Evolutionary conservation across 1,140 invertebrate species (phyloP).

Genomic region (Ectropis grisescens): DNA sequence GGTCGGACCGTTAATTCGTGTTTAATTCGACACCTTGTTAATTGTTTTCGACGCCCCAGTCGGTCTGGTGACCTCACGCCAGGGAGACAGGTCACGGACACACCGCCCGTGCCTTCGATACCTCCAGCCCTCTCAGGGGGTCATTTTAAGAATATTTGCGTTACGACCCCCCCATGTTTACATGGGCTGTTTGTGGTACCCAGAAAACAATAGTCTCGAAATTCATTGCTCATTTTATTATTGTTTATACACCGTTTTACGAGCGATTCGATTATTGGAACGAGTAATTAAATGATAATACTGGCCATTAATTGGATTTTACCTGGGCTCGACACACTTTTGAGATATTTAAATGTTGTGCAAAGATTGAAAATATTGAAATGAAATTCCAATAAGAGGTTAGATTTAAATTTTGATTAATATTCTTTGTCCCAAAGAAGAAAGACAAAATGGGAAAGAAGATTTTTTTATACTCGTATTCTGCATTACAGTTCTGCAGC

Average conservation of each 20-base stretch:
- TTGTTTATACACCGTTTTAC: constrained; percentile 68
- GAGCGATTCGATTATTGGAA: constrained; percentile 65
- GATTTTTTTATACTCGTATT: too few species aligned
- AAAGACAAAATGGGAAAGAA: too few species aligned
- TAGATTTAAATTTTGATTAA: too few species aligned
- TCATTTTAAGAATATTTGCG: constrained; percentile 69
- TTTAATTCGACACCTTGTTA: constrained; percentile 70
- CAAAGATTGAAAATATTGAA: too few species aligned
- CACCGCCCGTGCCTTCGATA: constrained; percentile 32
- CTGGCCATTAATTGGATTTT: constrained; percentile 67
- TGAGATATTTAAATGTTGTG: too few species aligned
- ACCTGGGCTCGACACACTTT: constrained; percentile 31
- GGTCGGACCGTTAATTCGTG: constrained; percentile 62
- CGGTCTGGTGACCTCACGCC: constrained; percentile 53
- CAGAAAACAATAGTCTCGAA: constrained; percentile 67
- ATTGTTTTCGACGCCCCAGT: constrained; percentile 64
- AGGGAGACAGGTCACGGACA: constrained; percentile 30
- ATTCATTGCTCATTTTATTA: constrained; percentile 71
- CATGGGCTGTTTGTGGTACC: constrained; percentile 64
- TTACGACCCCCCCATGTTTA: constrained; percentile 55
- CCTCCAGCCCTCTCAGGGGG: constrained; percentile 38
- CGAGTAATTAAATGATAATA: constrained; percentile 69
- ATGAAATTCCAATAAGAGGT: too few species aligned
- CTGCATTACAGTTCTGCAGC: too few species aligned
- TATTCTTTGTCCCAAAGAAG: too few species aligned